These are phyloP conservation scores for Apistogramma diplotaenia DNA, from an alignment of 2,113 vertebrate genomes.

Conservation along the genomic window DNA sequence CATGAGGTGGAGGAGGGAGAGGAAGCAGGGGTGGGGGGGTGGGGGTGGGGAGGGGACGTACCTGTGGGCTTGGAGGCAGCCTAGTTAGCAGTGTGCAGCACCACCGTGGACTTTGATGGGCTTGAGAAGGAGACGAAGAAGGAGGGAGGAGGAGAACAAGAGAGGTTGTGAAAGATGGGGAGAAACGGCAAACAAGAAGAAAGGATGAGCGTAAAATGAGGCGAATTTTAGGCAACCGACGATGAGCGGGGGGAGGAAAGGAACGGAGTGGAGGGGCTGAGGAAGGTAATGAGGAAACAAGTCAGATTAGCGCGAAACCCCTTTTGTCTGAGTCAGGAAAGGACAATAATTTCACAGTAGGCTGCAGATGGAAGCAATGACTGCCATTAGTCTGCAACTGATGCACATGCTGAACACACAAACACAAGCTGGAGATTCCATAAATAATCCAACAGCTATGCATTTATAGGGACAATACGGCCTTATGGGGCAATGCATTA, in stretches of 20 bases:
- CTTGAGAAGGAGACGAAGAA: conserved; percentile 17
- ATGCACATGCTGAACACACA: not conserved
- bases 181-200: not conserved
- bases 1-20: conserved; percentile 30
- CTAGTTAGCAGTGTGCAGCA: conserved; percentile 57
- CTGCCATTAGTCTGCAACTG: conserved; percentile 5
- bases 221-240: conserved; percentile 15
- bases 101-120: conserved; percentile 22
- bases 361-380: conserved; percentile 14
- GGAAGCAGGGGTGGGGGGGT: conserved; percentile 4
- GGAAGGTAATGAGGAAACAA: conserved; percentile 38
- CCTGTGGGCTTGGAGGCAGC: conserved; percentile 72
- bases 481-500: not conserved
- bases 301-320: conserved; percentile 45
- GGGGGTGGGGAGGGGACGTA: conserved; percentile 43
- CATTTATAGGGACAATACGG: not conserved
- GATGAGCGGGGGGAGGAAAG: conserved; percentile 6
- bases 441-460: not conserved
- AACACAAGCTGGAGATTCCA: not conserved
- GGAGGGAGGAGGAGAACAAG: not conserved
- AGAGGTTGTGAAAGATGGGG: not conserved
- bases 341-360: conserved; percentile 49
- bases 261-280: not conserved
- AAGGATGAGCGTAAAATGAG: not conserved
- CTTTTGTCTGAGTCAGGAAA: conserved; percentile 27